Conservation (phyloP, 53 echinoderm and acorn worm genomes). For the Crossaster papposus region DNA sequence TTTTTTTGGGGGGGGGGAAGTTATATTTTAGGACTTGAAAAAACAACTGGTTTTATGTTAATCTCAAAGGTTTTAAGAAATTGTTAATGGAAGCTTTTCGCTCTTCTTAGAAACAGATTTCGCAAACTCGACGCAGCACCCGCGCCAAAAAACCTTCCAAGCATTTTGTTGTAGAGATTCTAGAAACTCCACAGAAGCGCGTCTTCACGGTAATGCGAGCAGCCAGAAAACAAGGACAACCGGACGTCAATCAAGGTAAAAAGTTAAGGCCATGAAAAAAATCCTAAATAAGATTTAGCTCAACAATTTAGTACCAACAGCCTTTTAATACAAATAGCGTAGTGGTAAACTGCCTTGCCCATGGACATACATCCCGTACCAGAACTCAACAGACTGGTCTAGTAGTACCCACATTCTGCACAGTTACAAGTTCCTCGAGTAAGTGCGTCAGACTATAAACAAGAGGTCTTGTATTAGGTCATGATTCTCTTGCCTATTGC, state of each 20-base stretch:
- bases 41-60: no score
- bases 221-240: slow-evolving; percentile 21
- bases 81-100: neutral
- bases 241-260: slow-evolving; percentile 54
- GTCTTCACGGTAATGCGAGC: neutral
- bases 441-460: no score
- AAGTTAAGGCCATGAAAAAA: neutral
- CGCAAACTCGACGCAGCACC: slow-evolving; percentile 31
- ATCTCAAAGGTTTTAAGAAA: neutral
- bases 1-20: no score
- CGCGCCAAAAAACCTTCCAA: slow-evolving; percentile 31
- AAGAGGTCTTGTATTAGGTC: no score
- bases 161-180: slow-evolving; percentile 8
- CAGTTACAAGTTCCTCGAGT: no score
- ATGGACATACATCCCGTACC: no score
- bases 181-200: slow-evolving; percentile 8
- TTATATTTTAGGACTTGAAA: no score
- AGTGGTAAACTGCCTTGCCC: no score
- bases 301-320: neutral
- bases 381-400: neutral
- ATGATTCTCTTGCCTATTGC: no score
- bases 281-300: neutral
- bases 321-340: neutral
- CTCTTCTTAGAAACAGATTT: slow-evolving; percentile 5
- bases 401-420: no score